Conservation (phyloP, 2,797 vertebrate species). For the Sebastes elongatus region DNA sequence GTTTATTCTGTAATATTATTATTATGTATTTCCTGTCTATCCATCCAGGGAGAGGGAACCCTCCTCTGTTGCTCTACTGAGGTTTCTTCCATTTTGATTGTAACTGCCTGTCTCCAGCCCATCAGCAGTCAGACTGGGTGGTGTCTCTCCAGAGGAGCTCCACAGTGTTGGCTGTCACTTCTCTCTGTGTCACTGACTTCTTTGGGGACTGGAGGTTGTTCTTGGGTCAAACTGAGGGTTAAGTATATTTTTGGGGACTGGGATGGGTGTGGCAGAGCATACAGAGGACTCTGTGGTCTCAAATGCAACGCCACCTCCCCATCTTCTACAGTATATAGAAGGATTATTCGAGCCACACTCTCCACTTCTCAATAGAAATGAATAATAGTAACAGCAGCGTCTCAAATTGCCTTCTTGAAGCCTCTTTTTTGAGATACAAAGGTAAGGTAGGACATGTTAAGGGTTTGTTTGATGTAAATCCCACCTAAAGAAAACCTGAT, state of each 20-base stretch:
- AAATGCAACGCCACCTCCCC: not conserved
- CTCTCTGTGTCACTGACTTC: not conserved
- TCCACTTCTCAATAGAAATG: not conserved
- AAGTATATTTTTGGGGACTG: conserved; percentile 30
- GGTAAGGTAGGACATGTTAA: not conserved
- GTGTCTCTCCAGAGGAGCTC: not conserved
- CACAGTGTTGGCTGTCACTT: not conserved
- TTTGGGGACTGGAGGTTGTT: conserved; percentile 7
- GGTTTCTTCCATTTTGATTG: too few relatives aligned
- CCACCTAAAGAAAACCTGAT: not conserved
- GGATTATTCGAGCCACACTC: not conserved
- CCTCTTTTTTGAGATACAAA: not conserved
- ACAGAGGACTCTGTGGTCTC: conserved; percentile 30
- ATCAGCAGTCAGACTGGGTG: not conserved
- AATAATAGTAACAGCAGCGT: not conserved
- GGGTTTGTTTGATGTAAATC: not conserved
- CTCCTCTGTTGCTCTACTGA: too few relatives aligned
- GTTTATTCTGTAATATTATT: too few relatives aligned
- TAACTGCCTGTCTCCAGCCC: not conserved
- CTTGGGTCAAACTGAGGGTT: conserved; percentile 12
- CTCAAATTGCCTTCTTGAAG: not conserved
- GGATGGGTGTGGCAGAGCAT: conserved; percentile 24
- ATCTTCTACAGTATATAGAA: not conserved
- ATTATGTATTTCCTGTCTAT: too few relatives aligned
- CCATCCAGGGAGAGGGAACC: too few relatives aligned